A percentile compares a stretch with the other conserved stretches of the same genome.
phyloP scores from a whole-genome alignment of 2,888 invertebrate genomes.

The Lochmaea crataegi region DNA sequence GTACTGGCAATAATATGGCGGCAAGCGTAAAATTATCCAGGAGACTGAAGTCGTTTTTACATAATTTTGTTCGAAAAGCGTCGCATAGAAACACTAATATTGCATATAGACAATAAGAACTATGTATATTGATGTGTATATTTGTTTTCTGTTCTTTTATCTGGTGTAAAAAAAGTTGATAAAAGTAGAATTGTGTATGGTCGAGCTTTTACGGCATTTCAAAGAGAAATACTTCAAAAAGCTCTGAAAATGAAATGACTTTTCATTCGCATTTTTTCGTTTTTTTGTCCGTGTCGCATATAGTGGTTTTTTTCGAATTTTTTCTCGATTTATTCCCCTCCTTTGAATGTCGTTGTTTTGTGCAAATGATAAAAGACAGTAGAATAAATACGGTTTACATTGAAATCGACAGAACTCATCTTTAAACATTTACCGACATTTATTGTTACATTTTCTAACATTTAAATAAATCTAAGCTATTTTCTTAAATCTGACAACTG shows the following conservation, averaged over 20 bases:
- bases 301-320: constrained; percentile 20
- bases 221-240: constrained; percentile 52
- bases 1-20: too few relatives aligned
- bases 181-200: constrained; percentile 50
- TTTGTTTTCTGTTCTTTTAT: constrained; percentile 39
- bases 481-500: too few relatives aligned
- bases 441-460: too few relatives aligned
- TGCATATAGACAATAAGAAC: neutral
- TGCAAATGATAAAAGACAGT: neutral
- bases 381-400: neutral
- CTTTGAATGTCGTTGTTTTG: constrained; percentile 16
- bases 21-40: too few relatives aligned
- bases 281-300: constrained; percentile 43
- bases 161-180: constrained; percentile 41
- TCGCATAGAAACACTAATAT: too few relatives aligned
- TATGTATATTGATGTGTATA: constrained; percentile 26
- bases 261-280: constrained; percentile 51
- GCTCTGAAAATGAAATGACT: constrained; percentile 50
- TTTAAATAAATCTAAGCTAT: too few relatives aligned
- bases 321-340: constrained; percentile 16
- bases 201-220: constrained; percentile 52
- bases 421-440: too few relatives aligned
- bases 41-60: too few relatives aligned
- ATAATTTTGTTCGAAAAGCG: too few relatives aligned
- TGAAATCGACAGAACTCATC: neutral